Evolutionary conservation across 1,140 invertebrate species (phyloP).

Genomic region (Odontomachus brunneus): DNA sequence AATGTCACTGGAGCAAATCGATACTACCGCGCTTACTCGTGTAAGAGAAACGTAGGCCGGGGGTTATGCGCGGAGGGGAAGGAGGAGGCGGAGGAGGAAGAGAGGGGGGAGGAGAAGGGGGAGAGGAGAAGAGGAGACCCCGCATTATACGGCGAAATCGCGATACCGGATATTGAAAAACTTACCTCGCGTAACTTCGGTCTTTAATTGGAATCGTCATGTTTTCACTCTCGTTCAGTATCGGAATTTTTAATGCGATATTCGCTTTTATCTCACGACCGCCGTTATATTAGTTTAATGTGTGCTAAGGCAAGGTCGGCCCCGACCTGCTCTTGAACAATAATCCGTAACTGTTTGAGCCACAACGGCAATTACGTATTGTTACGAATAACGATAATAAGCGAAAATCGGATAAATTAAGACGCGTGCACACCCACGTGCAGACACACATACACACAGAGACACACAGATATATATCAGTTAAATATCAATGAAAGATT

Average conservation of each 20-base stretch:
- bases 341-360: slow-evolving; percentile 2
- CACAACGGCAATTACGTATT: slow-evolving; percentile 2
- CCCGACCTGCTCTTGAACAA: background rate
- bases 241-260: slow-evolving; percentile 18
- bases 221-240: slow-evolving; percentile 42
- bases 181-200: slow-evolving; percentile 41
- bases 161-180: slow-evolving; percentile 53
- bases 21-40: slow-evolving; percentile 17
- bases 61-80: background rate
- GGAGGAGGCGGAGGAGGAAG: no score
- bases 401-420: background rate
- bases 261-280: slow-evolving; percentile 9
- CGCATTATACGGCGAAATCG: slow-evolving; percentile 21
- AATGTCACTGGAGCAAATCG: slow-evolving; percentile 67
- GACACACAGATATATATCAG: background rate
- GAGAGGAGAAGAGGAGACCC: background rate
- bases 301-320: slow-evolving; percentile 6
- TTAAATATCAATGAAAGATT: slow-evolving; percentile 5
- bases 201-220: slow-evolving; percentile 36
- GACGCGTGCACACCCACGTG: no score
- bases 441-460: no score
- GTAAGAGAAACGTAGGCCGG: slow-evolving; percentile 36
- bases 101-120: background rate
- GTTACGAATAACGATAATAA: background rate
- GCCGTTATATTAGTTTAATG: slow-evolving; percentile 10